Base-by-base conservation (phyloP, 2,113 vertebrate genomes). In the Lepus americanus region DNA sequence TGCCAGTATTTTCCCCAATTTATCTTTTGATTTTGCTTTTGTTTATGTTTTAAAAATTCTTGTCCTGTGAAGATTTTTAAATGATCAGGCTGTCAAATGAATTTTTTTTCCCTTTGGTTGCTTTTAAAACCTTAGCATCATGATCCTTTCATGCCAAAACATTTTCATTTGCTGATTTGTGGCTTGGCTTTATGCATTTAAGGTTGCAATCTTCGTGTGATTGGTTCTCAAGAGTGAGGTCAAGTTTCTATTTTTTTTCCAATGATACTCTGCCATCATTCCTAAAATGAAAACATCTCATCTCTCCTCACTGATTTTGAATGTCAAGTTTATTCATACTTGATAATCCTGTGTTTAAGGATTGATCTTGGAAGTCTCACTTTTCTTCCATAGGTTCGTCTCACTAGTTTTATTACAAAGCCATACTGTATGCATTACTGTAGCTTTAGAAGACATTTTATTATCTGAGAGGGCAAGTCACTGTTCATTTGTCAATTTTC, bases 81-180 rank as follows among this genome's bases (percentile, higher is more conserved):
- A 51, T 81, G 61, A 94, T 39, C 19, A 67, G 49, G 25, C 44
- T 44, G 44, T 44, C 44, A 33, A 82, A 36, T 78, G 22, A 61
- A 11, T 59, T 49, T 33, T 59, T 66, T 90, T 92, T 78, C 87
- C 83, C n/a, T 74, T 72, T 94, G 29, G 76, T 70, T 13, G 10
- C 31, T 69, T 91, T 87, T 87, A 51, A 94, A 73, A 44, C 25
- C 31, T 92, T 81, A 11, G 6, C 64, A 36, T 90, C 77, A 59
- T 49, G 25, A 89, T 66, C 36, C 19, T 19, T 88, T 23, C 0
- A 82, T 74, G 36, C 55, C 19, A 76, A 64, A 25, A 25, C 82
- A n/a, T 39, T 92, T 94, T 92, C 31, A 74, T 81, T 36, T 85
- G 29, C 3, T 86, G 59, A 83, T 91, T 94, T 89, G 63, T 80